Evolutionary conservation across 2,888 invertebrate species (phyloP), one percentile per base, ranked within the genome.

Genomic region (Lamproptera curius): DNA sequence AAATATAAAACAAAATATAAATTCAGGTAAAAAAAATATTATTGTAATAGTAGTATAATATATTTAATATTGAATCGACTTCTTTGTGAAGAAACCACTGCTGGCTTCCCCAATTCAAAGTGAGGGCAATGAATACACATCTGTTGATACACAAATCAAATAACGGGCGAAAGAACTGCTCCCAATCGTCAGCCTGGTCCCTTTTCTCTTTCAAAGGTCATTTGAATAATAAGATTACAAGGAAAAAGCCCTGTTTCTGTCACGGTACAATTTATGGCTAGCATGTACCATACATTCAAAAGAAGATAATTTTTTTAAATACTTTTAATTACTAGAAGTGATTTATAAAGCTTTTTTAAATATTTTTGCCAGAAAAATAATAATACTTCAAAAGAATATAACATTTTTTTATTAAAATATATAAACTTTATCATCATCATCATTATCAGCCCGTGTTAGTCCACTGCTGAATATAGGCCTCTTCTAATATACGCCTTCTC

Each of bases 171-270:
- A 15, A 14, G 11, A 13, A 35, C 17, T 28, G 17, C 11, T 31
- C 31, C 13, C 17, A 45, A 45, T 45, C 17, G 14, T 11, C 33
- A 17, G 14, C 20, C 17, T 45, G 16, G 17, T 17, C 36, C 38
- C 38, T 45, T 44, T 31, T 33, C 16, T 10, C 14, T 8, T 38
- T 20, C 20, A 45, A 15, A 14, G 16, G 17, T 26, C 28, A 33
- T 45, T 45, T 38, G 38, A 38, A 31, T 45, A 45, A 45, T 37
- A 45, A 38, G 38, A 38, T 38, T 31, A 33, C 20, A 28, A 20
- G 16, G 15, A 10, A 23, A 31, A 23, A 43, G 38, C 33, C 20
- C 38, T 35, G 15, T 42, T 38, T 17, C 13, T 2, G 14, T 28
- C n/a, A n/a, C n/a, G n/a, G n/a, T n/a, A n/a, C n/a, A n/a, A n/a